Conservation (phyloP, 1,140 invertebrate genomes). For the Varroa destructor region DNA sequence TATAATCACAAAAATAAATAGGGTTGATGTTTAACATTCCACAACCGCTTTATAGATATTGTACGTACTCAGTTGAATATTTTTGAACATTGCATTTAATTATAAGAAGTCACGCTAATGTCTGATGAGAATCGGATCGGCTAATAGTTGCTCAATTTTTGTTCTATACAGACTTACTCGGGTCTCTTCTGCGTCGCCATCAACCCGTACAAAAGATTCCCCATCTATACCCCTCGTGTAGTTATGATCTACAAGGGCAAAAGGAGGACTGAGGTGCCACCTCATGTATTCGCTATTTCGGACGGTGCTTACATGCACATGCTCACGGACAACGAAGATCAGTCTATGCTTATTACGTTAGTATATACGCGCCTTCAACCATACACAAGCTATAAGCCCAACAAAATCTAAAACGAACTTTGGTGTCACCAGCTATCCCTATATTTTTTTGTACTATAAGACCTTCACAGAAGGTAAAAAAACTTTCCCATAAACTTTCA, state of each 20-base stretch:
- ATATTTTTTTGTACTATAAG: background rate
- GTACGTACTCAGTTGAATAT: no score
- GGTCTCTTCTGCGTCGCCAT: constrained; percentile 99
- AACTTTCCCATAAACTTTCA: no score
- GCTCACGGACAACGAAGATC: constrained; percentile 91
- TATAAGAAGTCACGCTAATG: no score
- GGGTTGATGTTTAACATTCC: no score
- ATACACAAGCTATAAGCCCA: no score
- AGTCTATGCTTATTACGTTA: constrained; percentile 97
- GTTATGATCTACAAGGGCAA: constrained; percentile 95
- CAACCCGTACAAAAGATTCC: constrained; percentile 99
- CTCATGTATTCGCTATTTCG: constrained; percentile 99
- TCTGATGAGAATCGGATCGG: no score
- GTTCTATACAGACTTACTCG: constrained; percentile 76
- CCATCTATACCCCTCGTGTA: constrained; percentile 91
- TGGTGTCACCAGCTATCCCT: no score
- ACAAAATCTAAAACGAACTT: no score
- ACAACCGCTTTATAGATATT: no score
- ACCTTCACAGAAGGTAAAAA: background rate
- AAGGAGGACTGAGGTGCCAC: constrained; percentile 97
- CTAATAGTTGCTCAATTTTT: constrained; percentile 20
- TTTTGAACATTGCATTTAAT: no score
- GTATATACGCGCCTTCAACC: constrained; percentile 38
- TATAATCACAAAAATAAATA: background rate
- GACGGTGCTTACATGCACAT: constrained; percentile 99